Base-by-base conservation (phyloP, 2,113 vertebrate species). In the Paramormyrops kingsleyae region DNA sequence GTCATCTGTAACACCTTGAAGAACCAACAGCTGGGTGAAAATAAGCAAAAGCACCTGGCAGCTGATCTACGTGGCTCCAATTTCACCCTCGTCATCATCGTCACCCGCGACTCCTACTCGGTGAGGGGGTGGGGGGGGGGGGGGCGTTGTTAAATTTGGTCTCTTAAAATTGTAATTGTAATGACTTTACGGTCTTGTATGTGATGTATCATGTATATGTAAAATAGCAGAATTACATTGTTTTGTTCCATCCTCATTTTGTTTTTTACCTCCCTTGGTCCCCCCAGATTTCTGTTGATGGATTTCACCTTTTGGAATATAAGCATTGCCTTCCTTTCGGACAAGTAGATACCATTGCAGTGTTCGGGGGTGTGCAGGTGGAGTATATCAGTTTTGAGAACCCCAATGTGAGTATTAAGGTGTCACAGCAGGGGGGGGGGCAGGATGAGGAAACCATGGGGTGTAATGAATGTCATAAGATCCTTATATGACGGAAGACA, bases 1-100 rank as follows among this genome's bases (percentile, higher is more conserved):
- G 93, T 97, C 83, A 97, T 98, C 1, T 93, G 94, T 90, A 98
- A 98, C 93, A 95, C 94, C 0, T 91, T 50, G 0, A 93, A 96
- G 89, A 39, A 77, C 0, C 91, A 94, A 2, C 1, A 0, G 0
- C 97, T 97, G 97, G 96, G 95, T 0, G 0, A 15, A 0, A 97
- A 98, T 84, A 96, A 97, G 90, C 95, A 95, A 59, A 96, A 93
- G 89, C n/a, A 90, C 0, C 89, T 90, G 39, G 90, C 93, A 56
- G 95, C 94, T 0, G 92, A 97, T 2, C 88, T 91, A 4, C 85
- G 39, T 44, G 97, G 95, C 1, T 52, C 17, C 0, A 1, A 89
- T 1, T 98, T 98, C 92, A 95, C 88, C 46, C 92, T 98, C 52
- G 24, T 88, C 52, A 93, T 98, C 89, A 92, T 95, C 12, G 95